Conservation (phyloP, 2,113 vertebrate species). For the Leptocoma aspasia region DNA sequence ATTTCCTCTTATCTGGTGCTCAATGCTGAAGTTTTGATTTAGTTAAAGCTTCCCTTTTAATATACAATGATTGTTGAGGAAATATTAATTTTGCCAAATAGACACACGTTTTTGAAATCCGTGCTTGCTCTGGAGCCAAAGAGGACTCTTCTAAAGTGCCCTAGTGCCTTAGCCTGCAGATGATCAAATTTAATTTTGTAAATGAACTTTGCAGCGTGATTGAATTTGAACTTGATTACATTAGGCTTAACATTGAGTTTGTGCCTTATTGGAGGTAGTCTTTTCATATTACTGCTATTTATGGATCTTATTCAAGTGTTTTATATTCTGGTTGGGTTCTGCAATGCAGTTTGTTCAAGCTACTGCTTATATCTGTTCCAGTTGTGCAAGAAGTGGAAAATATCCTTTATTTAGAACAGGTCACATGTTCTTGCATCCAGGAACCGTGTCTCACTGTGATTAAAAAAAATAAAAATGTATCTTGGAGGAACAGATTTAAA, state of each 20-base stretch:
- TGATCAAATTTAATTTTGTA: slow-evolving; percentile 63
- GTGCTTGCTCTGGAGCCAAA: background rate
- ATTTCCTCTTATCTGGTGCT: background rate
- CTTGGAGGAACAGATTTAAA: slow-evolving; percentile 73
- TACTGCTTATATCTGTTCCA: slow-evolving; percentile 83
- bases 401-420: slow-evolving; percentile 84
- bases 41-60: background rate
- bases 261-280: slow-evolving; percentile 55
- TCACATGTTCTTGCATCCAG: slow-evolving; percentile 81
- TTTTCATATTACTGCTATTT: slow-evolving; percentile 70
- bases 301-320: slow-evolving; percentile 63
- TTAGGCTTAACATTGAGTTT: slow-evolving; percentile 49
- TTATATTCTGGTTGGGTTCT: slow-evolving; percentile 69
- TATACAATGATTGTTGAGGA: background rate
- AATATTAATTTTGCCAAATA: background rate
- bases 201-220: slow-evolving; percentile 60
- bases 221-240: slow-evolving; percentile 65
- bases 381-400: slow-evolving; percentile 85
- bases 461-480: slow-evolving; percentile 58
- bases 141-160: background rate
- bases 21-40: background rate
- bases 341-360: slow-evolving; percentile 73
- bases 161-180: slow-evolving; percentile 26
- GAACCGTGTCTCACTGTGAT: slow-evolving; percentile 69
- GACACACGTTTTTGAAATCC: background rate